These are phyloP conservation scores for Ramazzottius varieornatus DNA, from an alignment of 2,888 invertebrate species.

Conservation along the genomic window DNA sequence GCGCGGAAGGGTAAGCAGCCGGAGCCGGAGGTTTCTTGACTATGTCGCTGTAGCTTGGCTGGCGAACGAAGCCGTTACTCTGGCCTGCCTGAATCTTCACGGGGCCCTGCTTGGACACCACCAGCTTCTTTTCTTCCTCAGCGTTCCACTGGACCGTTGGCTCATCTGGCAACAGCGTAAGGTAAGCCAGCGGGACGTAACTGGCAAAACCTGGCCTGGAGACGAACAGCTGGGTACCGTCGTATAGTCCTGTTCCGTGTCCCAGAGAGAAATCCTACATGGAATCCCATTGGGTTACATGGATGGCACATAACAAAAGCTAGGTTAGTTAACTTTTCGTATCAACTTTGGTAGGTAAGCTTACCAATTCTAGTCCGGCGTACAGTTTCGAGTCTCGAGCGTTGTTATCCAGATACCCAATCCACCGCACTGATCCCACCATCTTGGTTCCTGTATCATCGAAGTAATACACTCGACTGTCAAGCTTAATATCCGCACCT, in stretches of 20 bases:
- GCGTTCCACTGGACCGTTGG: no score
- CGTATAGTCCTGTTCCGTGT: constrained; percentile 29
- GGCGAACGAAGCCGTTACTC: not conserved
- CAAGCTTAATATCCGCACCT: no score
- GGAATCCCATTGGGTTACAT: constrained; percentile 9
- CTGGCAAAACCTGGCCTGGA: constrained; percentile 26
- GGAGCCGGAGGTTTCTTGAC: not conserved
- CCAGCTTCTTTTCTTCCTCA: constrained; percentile 14
- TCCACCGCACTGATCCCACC: no score
- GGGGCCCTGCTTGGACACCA: not conserved
- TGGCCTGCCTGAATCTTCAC: no score
- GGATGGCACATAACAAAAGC: constrained; percentile 4
- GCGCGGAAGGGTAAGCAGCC: not conserved
- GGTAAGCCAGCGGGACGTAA: constrained; percentile 26
- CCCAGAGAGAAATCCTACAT: constrained; percentile 30
- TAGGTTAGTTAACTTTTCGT: not conserved
- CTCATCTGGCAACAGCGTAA: no score
- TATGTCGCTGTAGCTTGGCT: not conserved
- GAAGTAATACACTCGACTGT: no score
- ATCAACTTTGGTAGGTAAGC: no score
- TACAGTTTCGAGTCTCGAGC: not conserved
- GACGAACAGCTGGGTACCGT: constrained; percentile 26
- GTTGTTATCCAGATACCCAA: not conserved
- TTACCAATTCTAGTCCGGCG: no score
- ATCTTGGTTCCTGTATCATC: no score